Evolutionary conservation across 2,797 vertebrate species (phyloP).

Genomic region (Gymnopithys bicolor): DNA sequence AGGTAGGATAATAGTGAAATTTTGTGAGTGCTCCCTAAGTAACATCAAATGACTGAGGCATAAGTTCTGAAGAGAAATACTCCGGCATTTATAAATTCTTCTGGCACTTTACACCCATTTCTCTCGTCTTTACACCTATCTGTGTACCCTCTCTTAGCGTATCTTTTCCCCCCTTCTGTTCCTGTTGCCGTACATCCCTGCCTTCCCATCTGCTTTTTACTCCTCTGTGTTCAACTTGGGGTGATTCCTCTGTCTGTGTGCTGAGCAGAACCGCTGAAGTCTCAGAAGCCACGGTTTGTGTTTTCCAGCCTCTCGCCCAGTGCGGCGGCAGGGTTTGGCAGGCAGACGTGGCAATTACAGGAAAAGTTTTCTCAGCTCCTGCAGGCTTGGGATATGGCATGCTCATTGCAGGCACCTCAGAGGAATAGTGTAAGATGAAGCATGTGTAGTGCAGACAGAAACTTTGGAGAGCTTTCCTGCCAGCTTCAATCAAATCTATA

Average conservation of each 20-base stretch:
- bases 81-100: background rate
- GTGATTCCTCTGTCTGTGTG: background rate
- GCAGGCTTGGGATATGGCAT: background rate
- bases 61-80: background rate
- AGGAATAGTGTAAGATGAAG: background rate
- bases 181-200: constrained; percentile 18
- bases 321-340: background rate
- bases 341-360: background rate
- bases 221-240: constrained; percentile 13
- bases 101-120: background rate
- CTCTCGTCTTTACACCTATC: background rate
- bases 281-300: background rate
- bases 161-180: constrained; percentile 2
- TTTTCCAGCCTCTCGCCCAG: background rate
- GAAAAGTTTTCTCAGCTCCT: background rate
- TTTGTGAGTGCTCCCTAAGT: accelerated
- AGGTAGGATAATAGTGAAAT: background rate
- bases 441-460: background rate
- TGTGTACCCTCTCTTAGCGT: background rate
- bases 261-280: background rate
- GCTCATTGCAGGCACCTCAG: background rate
- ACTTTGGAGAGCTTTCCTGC: background rate
- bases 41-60: background rate
- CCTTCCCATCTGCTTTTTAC: constrained; percentile 22
- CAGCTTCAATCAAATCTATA: background rate